Evolutionary conservation across 2,113 vertebrate species (phyloP).

Genomic region (Charina bottae): DNA sequence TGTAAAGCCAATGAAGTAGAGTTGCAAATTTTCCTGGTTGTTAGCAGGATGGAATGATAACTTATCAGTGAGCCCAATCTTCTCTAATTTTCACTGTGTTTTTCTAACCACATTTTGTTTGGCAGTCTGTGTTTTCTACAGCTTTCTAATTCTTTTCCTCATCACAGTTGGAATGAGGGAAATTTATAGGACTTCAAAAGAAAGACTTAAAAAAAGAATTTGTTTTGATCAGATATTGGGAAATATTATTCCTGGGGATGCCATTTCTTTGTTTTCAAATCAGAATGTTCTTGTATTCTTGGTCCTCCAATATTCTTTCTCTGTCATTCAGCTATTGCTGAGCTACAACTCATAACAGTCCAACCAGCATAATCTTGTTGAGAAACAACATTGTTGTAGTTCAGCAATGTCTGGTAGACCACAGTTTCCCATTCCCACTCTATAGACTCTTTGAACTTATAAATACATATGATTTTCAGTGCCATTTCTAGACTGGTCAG

Average conservation of each 20-base stretch:
- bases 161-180: not conserved
- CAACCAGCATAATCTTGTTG: not conserved
- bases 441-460: not conserved
- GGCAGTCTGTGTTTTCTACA: not conserved
- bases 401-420: not conserved
- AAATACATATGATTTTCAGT: not conserved
- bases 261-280: not conserved
- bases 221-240: not conserved
- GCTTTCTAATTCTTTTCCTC: not conserved
- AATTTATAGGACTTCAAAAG: not conserved
- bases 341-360: not conserved
- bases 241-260: not conserved
- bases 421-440: not conserved
- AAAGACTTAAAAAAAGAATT: not conserved
- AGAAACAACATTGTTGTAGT: not conserved
- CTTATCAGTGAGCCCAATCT: not conserved
- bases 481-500: not conserved
- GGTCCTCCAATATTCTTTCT: not conserved
- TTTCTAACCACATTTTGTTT: not conserved
- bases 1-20: not conserved
- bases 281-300: not conserved
- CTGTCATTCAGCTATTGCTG: not conserved
- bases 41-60: not conserved
- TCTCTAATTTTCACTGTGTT: not conserved
- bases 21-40: not conserved